phyloP scores from a whole-genome alignment of 2,888 invertebrate genomes.

The Galeruca laticollis region DNA sequence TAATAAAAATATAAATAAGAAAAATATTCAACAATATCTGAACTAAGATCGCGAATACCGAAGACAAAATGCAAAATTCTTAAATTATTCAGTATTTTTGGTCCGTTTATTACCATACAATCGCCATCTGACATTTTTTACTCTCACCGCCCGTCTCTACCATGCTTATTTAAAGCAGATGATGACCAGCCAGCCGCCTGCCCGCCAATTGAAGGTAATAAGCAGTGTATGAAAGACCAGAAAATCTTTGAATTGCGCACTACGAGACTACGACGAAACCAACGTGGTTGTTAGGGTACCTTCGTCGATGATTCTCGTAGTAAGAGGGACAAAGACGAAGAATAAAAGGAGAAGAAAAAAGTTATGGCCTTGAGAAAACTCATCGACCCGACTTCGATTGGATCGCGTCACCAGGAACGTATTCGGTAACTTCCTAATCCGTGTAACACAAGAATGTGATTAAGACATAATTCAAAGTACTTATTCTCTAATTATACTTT shows the following conservation, averaged over 20 bases:
- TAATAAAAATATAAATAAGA: not conserved
- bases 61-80: not conserved
- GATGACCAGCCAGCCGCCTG: conserved; percentile 34
- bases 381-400: conserved; percentile 45
- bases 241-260: conserved; percentile 31
- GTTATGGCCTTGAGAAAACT: conserved; percentile 44
- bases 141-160: conserved; percentile 1
- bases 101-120: conserved; percentile 18
- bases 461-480: not conserved
- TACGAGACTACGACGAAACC: conserved; percentile 27
- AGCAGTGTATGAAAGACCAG: conserved; percentile 42
- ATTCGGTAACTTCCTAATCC: conserved; percentile 20
- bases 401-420: conserved; percentile 37
- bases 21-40: not conserved
- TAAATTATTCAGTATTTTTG: conserved; percentile 5
- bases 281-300: conserved; percentile 18
- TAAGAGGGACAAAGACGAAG: conserved; percentile 29
- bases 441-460: not conserved
- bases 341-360: conserved; percentile 28
- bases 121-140: conserved; percentile 8
- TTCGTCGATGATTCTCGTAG: conserved; percentile 20
- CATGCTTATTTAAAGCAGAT: conserved; percentile 37
- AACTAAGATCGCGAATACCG: not conserved
- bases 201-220: conserved; percentile 42
- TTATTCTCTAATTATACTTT: not conserved